A percentile compares a stretch with the other conserved stretches of the same genome.
phyloP scores from a whole-genome alignment of 1,140 invertebrate species.

The Hypothenemus hampei region DNA sequence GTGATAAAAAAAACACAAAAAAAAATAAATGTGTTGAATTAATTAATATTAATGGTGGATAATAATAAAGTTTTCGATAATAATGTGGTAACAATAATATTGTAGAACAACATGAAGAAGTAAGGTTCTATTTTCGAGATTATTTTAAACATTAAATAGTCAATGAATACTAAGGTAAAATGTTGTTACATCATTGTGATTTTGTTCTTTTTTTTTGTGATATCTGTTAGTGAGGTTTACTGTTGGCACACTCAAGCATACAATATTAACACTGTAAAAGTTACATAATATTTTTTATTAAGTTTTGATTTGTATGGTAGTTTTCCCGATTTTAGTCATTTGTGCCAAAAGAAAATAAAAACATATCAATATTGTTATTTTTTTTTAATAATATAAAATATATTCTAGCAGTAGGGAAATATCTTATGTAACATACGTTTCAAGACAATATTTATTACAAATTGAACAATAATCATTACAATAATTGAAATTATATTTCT shows the following conservation, averaged over 20 bases:
- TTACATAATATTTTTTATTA: background rate
- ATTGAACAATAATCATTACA: slow-evolving; percentile 19
- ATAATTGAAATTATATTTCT: slow-evolving; percentile 14
- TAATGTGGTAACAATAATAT: slow-evolving; percentile 24
- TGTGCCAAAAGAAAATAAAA: slow-evolving; percentile 14
- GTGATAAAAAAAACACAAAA: slow-evolving; percentile 26
- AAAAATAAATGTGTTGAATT: background rate
- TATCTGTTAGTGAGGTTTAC: slow-evolving; percentile 6
- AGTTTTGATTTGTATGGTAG: background rate
- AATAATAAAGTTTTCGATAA: slow-evolving; percentile 23
- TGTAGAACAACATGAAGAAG: slow-evolving; percentile 12
- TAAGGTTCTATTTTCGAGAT: slow-evolving; percentile 14
- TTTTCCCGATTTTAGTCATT: slow-evolving; percentile 1
- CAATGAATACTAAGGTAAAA: slow-evolving; percentile 3
- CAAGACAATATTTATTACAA: slow-evolving; percentile 19
- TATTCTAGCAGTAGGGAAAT: background rate
- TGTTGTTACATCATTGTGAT: slow-evolving; percentile 7
- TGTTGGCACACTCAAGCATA: background rate
- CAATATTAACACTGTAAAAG: background rate
- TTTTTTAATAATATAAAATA: slow-evolving; percentile 1
- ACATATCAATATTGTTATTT: slow-evolving; percentile 1
- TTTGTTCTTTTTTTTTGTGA: slow-evolving; percentile 13
- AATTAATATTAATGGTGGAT: slow-evolving; percentile 4
- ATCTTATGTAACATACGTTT: slow-evolving; percentile 10
- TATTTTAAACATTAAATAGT: background rate